Evolutionary conservation across 2,113 vertebrate genomes (phyloP).

Genomic region (Oreochromis aureus): DNA sequence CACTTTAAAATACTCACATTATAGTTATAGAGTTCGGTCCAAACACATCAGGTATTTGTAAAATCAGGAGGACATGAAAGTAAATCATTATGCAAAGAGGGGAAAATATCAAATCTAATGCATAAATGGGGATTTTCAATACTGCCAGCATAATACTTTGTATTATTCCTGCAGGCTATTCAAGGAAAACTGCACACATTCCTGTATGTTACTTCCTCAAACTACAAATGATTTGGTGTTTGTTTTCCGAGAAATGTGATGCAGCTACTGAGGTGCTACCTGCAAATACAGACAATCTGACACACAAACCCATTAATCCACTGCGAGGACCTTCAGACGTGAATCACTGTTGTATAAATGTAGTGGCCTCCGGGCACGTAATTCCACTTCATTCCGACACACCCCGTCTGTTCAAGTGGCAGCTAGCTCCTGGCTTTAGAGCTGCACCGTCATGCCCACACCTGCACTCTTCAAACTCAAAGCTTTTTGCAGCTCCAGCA

Average conservation of each 20-base stretch:
- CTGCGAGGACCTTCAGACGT: background rate
- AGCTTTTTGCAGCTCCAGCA: background rate
- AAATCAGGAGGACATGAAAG: background rate
- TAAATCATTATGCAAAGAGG: background rate
- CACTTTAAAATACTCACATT: background rate
- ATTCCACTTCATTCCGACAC: background rate
- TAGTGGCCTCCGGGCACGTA: background rate
- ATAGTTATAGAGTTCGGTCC: background rate
- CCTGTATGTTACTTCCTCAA: background rate
- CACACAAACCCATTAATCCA: background rate
- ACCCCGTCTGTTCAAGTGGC: background rate
- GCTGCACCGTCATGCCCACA: background rate
- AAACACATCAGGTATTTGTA: background rate
- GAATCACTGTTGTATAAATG: background rate
- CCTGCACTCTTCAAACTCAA: background rate
- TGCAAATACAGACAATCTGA: background rate
- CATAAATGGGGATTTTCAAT: background rate
- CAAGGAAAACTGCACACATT: background rate
- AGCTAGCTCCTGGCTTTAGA: background rate
- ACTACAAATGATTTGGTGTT: background rate
- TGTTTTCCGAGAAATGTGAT: background rate
- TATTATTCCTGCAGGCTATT: background rate
- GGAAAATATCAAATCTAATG: background rate
- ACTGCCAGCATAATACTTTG: accelerated
- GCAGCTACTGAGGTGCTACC: background rate